Evolutionary conservation across 2,113 vertebrate species (phyloP), one percentile per base, ranked within the genome.

Genomic region (Dicaeum eximium): DNA sequence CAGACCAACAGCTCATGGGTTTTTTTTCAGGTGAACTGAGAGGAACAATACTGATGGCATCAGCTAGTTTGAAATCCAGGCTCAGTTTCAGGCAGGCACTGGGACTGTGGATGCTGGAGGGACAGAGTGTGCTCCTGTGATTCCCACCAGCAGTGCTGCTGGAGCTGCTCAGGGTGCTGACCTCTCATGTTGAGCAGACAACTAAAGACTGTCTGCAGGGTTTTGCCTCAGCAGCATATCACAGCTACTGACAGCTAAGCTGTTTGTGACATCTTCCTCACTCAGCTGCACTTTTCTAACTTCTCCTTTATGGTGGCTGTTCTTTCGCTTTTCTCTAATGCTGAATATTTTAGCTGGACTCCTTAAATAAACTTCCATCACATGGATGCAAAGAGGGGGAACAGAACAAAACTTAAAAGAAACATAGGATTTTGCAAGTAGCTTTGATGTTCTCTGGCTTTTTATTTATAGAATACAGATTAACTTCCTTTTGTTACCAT

Each of bases 391-490:
- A 77, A 95, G 60, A 92, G 30, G 35, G 19, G 40, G 77, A 93
- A 88, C 5, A 19, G 82, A 95, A 95, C 14, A 58, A 86, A 93
- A 93, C 88, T 80, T 95, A 53, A 96, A 96, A 94, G 94, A 90
- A 91, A 53, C 28, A 6, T 6, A 56, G 78, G 64, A 83, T 74
- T 86, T 93, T 84, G 40, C 31, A 67, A 83, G 75, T 22, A 71
- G 65, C 92, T 96, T 97, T 95, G 94, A 96, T 96, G 93, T 96
- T 53, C 65, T 88, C 45, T 69, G 69, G 80, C 56, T 92, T 94
- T 92, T 92, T 97, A 96, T 96, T 97, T 97, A 93, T 92, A 94
- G 88, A 86, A 78, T 64, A 96, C 72, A 91, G 93, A 96, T 93
- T 96, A 96, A 84, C 72, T 94, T 93, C 77, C 88, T 93, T 96